A percentile compares a stretch with the other conserved stretches of the same genome.
Conservation (phyloP, 2,888 invertebrate species). For the Spialia ferax region DNA sequence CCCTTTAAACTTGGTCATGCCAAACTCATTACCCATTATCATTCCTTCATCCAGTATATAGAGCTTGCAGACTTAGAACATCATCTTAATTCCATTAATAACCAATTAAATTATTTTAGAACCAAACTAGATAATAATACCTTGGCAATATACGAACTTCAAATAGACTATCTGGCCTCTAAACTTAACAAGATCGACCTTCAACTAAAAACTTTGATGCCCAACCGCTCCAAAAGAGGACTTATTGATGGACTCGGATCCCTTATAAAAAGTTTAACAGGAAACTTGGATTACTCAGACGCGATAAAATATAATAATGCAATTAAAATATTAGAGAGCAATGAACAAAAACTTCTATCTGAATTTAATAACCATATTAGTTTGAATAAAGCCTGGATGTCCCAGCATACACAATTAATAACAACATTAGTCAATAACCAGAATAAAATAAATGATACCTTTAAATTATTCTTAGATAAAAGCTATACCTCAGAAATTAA, state of each 20-base stretch:
- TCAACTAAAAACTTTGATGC: slow-evolving; percentile 33
- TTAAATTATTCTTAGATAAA: slow-evolving; percentile 9
- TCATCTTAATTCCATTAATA: slow-evolving; percentile 22
- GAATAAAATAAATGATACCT: neutral
- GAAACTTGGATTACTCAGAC: slow-evolving; percentile 39
- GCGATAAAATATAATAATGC: slow-evolving; percentile 33
- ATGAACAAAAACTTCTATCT: slow-evolving; percentile 21
- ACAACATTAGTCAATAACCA: slow-evolving; percentile 11
- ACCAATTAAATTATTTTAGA: slow-evolving; percentile 7
- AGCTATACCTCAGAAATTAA: slow-evolving; percentile 11
- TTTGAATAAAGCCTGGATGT: slow-evolving; percentile 19
- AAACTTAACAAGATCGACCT: slow-evolving; percentile 27
- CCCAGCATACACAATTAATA: slow-evolving; percentile 25
- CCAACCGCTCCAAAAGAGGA: slow-evolving; percentile 38
- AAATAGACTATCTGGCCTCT: slow-evolving; percentile 24
- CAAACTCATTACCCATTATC: slow-evolving; percentile 33
- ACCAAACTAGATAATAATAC: slow-evolving; percentile 22
- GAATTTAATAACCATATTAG: slow-evolving; percentile 20
- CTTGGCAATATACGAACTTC: slow-evolving; percentile 24
- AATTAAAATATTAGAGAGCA: slow-evolving; percentile 35
- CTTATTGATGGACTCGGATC: slow-evolving; percentile 40
- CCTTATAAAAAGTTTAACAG: slow-evolving; percentile 37
- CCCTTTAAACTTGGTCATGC: slow-evolving; percentile 40
- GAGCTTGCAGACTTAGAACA: slow-evolving; percentile 31
- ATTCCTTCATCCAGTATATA: slow-evolving; percentile 40